Conservation (phyloP, 2,888 invertebrate genomes). For the Cheilosia vulpina region DNA sequence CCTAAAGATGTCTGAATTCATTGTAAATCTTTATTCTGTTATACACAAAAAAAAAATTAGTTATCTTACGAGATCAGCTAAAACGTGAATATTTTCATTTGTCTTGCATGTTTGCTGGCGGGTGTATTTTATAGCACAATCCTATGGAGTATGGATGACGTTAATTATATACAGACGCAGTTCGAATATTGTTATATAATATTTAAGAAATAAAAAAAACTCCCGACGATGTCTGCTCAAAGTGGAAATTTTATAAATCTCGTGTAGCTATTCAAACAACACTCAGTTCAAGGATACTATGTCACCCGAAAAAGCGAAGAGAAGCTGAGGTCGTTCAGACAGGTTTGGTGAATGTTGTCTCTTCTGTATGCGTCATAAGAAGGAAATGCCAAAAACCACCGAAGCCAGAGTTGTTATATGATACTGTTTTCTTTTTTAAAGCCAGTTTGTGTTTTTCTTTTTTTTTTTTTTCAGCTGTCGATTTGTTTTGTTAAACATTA, state of each 20-base stretch:
- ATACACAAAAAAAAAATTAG: neutral
- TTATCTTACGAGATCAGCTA: neutral
- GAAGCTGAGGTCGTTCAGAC: slow-evolving; percentile 13
- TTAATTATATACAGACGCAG: too few species aligned
- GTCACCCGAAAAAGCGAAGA: neutral
- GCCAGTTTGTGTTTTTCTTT: neutral
- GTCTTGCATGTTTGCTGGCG: too few species aligned
- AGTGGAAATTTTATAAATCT: slow-evolving; percentile 11
- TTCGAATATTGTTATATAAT: too few species aligned
- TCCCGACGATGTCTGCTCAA: neutral
- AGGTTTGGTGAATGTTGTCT: slow-evolving; percentile 18
- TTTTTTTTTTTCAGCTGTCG: neutral
- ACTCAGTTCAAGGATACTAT: slow-evolving; percentile 22
- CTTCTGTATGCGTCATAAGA: slow-evolving; percentile 29
- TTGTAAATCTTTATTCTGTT: neutral
- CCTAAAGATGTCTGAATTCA: slow-evolving; percentile 2
- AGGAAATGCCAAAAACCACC: slow-evolving; percentile 28
- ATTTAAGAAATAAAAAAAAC: neutral
- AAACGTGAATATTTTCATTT: too few species aligned
- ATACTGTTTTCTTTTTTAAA: slow-evolving; percentile 23
- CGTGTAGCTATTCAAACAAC: slow-evolving; percentile 13
- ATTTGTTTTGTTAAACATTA: neutral
- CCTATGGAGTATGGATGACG: too few species aligned
- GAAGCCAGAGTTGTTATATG: slow-evolving; percentile 21
- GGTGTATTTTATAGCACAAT: too few species aligned